A percentile compares a stretch with the other conserved stretches of the same genome.
These are phyloP conservation scores for Helarctos malayanus DNA, from an alignment of 2,797 vertebrate genomes.

Conservation along the genomic window DNA sequence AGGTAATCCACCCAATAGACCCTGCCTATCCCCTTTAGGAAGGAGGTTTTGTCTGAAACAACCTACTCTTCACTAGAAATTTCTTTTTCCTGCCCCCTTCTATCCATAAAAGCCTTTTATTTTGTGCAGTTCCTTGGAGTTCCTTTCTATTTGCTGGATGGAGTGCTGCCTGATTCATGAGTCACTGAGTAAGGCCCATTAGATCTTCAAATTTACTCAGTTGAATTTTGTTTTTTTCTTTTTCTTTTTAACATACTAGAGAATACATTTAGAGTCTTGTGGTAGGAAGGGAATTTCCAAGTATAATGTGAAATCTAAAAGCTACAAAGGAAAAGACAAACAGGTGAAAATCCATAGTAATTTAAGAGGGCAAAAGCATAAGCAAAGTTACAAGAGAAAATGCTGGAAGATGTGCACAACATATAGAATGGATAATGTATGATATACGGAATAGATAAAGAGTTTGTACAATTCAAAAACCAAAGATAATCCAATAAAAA, in stretches of 20 bases:
- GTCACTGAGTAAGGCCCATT: not conserved
- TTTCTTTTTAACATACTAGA: not conserved
- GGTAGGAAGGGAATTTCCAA: conserved; percentile 47
- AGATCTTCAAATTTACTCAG: not conserved
- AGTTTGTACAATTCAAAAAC: not conserved
- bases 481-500: not conserved
- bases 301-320: conserved; percentile 12
- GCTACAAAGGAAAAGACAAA: conserved; percentile 1
- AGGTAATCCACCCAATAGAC: not conserved
- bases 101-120: not conserved
- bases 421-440: not conserved
- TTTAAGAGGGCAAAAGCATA: conserved; percentile 36
- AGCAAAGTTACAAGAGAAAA: not conserved
- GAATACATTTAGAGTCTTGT: not conserved
- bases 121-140: not conserved
- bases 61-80: not conserved
- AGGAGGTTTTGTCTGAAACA: not conserved
- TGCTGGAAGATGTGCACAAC: not conserved
- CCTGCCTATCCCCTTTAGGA: not conserved
- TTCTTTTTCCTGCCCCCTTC: not conserved
- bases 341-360: not conserved
- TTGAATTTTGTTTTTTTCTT: not conserved
- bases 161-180: not conserved
- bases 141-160: not conserved
- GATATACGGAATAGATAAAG: not conserved